These are phyloP conservation scores for Rhynchonycteris naso DNA, from an alignment of 2,797 vertebrate genomes.

Conservation along the genomic window DNA sequence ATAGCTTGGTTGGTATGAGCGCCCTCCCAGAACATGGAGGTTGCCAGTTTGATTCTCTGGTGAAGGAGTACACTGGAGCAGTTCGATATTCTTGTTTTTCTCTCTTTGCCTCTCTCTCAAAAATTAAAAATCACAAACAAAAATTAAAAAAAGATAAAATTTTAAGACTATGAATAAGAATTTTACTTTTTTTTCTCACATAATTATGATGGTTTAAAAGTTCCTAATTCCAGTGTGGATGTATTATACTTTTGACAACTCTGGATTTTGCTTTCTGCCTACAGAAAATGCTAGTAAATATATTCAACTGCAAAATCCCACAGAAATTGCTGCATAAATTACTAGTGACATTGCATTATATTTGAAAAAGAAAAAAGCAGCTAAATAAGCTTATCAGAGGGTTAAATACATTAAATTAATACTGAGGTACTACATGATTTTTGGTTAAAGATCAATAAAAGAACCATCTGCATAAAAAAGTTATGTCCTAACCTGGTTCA, in stretches of 20 bases:
- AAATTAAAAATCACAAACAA: slow-evolving; percentile 39
- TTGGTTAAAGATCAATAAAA: slow-evolving; percentile 38
- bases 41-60: too few relatives aligned
- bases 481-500: background rate
- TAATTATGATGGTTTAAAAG: background rate
- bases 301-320: background rate
- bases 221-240: background rate
- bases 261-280: background rate
- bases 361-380: background rate
- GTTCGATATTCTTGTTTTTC: too few relatives aligned
- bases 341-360: background rate
- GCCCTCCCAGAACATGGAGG: too few relatives aligned
- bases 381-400: background rate
- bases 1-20: too few relatives aligned
- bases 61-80: too few relatives aligned
- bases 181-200: background rate
- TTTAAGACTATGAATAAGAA: background rate
- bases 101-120: background rate
- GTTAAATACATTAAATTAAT: background rate
- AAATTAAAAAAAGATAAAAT: background rate
- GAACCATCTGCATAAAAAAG: background rate
- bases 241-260: background rate
- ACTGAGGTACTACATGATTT: background rate
- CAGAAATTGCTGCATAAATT: background rate
- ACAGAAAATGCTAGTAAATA: background rate